These are phyloP conservation scores for Leptogaster cylindrica DNA, from an alignment of 2,888 invertebrate species.

Conservation along the genomic window DNA sequence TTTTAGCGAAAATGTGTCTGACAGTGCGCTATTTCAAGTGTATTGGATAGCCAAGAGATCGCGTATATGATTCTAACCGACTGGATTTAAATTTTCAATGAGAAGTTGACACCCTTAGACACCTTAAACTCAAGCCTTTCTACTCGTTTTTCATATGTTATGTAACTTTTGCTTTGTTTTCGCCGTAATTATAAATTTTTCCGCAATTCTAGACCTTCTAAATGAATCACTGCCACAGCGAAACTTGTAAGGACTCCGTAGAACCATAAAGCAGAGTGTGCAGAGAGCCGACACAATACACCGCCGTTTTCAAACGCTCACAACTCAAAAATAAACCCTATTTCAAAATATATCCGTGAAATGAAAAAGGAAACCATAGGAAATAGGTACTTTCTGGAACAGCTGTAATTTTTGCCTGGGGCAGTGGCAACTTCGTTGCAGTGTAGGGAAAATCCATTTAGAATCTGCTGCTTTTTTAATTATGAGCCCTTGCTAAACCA, in stretches of 20 bases:
- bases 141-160: background rate
- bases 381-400: background rate
- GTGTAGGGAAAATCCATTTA: slow-evolving; percentile 18
- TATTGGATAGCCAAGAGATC: too few species aligned
- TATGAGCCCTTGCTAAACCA: slow-evolving; percentile 29
- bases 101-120: background rate
- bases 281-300: too few species aligned
- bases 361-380: background rate
- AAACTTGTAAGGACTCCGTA: too few species aligned
- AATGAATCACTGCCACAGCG: too few species aligned
- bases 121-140: background rate
- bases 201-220: too few species aligned
- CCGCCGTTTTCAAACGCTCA: too few species aligned
- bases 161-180: too few species aligned
- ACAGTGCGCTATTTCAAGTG: background rate
- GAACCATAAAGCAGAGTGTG: too few species aligned
- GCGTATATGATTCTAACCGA: too few species aligned
- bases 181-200: too few species aligned
- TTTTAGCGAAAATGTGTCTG: slow-evolving; percentile 16
- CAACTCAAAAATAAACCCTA: background rate
- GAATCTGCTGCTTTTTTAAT: slow-evolving; percentile 31
- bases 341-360: background rate
- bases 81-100: too few species aligned
- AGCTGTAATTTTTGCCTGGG: slow-evolving; percentile 10
- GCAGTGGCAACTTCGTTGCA: background rate